These are phyloP conservation scores for Fulica atra DNA, from an alignment of 2,113 vertebrate species.

Conservation along the genomic window DNA sequence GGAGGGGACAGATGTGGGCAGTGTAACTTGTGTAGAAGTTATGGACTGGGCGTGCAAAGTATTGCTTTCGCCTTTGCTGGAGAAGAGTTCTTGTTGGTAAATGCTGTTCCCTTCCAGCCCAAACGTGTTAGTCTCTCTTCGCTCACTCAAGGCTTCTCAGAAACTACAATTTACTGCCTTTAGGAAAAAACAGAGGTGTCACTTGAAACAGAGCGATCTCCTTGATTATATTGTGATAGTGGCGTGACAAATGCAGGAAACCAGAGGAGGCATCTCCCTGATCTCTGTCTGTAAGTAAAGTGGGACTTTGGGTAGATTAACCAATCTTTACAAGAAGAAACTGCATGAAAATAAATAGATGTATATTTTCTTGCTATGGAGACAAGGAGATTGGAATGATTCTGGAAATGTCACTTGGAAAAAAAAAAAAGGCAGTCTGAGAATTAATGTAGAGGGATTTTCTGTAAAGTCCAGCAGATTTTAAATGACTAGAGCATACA, in stretches of 20 bases:
- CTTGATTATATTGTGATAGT: neutral
- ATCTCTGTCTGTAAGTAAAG: neutral
- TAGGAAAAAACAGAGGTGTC: neutral
- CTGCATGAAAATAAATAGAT: neutral
- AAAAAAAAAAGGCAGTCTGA: neutral
- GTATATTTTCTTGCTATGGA: neutral
- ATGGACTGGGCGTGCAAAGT: neutral
- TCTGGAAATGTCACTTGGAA: neutral
- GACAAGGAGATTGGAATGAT: neutral
- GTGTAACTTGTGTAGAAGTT: neutral
- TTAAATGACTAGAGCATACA: neutral
- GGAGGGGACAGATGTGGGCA: neutral
- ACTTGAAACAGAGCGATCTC: neutral
- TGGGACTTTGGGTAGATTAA: neutral
- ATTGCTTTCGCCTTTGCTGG: neutral
- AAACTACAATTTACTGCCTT: neutral
- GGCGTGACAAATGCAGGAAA: neutral
- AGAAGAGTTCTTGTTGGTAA: neutral
- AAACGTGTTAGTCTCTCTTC: neutral
- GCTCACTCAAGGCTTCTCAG: neutral
- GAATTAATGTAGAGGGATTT: rapidly evolving
- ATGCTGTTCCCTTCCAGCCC: neutral
- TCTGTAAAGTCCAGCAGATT: neutral
- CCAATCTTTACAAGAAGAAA: neutral
- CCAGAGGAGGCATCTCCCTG: neutral